Percentiles rank a stretch among this genome's conserved stretches.
phyloP scores from a whole-genome alignment of 2,113 vertebrate species.

The Epinephelus fuscoguttatus region DNA sequence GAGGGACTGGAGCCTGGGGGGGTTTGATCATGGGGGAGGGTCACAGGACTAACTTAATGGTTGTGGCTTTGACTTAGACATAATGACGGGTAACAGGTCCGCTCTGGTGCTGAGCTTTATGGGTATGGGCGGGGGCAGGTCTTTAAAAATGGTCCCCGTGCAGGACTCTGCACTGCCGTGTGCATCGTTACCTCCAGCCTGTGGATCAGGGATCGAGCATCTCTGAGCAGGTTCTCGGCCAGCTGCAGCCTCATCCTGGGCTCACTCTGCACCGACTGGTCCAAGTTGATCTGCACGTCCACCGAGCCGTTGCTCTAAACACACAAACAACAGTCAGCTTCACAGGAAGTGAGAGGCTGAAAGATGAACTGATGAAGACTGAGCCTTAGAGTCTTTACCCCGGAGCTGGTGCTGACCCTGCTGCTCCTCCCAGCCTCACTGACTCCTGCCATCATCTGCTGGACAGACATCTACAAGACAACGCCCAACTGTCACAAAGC shows the following conservation, averaged over 20 bases:
- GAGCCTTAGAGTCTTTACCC: slow-evolving; percentile 55
- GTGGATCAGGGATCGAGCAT: slow-evolving; percentile 84
- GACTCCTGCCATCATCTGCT: slow-evolving; percentile 84
- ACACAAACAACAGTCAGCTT: slow-evolving; percentile 21
- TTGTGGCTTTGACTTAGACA: too few relatives aligned
- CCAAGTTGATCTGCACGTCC: slow-evolving; percentile 90
- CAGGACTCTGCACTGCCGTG: too few relatives aligned
- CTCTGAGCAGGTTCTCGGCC: slow-evolving; percentile 89
- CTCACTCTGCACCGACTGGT: slow-evolving; percentile 86
- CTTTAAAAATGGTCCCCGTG: too few relatives aligned
- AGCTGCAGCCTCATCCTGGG: slow-evolving; percentile 88
- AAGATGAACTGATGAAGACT: background rate
- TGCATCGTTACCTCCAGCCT: slow-evolving; percentile 85
- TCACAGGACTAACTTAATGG: too few relatives aligned
- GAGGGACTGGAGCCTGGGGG: too few relatives aligned
- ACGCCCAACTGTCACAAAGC: background rate
- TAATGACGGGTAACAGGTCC: too few relatives aligned
- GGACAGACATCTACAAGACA: slow-evolving; percentile 76
- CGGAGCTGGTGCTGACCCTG: slow-evolving; percentile 74
- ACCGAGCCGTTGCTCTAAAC: slow-evolving; percentile 83
- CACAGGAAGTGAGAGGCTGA: background rate
- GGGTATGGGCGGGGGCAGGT: too few relatives aligned
- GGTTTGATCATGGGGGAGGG: too few relatives aligned
- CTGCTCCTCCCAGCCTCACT: slow-evolving; percentile 77
- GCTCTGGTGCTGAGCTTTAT: too few relatives aligned